phyloP scores from a whole-genome alignment of 1,140 invertebrate species.

The Muscidifurax raptorellus region DNA sequence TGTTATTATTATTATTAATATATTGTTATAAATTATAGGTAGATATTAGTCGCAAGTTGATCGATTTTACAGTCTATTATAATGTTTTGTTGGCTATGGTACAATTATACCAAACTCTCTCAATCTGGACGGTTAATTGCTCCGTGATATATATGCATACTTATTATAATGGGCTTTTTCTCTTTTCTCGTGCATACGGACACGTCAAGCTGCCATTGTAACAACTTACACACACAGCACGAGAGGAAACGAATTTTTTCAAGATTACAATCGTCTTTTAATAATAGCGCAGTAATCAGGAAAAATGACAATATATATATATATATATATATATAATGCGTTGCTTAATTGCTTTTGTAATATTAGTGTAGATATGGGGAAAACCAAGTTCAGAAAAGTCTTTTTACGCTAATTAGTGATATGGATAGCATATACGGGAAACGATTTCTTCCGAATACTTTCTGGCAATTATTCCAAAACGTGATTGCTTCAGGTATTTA shows the following conservation, averaged over 20 bases:
- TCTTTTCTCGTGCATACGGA: not conserved
- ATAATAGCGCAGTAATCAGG: not conserved
- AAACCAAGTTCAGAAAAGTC: not conserved
- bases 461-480: not conserved
- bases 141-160: not conserved
- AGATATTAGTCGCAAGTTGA: not conserved
- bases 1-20: too few relatives aligned
- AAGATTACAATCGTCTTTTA: too few relatives aligned
- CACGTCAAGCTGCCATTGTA: constrained; percentile 4
- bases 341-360: not conserved
- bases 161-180: not conserved
- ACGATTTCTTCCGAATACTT: too few relatives aligned
- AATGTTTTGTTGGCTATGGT: not conserved
- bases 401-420: not conserved
- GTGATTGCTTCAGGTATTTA: too few relatives aligned
- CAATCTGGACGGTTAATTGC: not conserved
- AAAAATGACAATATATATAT: not conserved
- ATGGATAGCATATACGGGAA: not conserved
- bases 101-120: not conserved
- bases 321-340: not conserved
- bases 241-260: not conserved
- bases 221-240: not conserved
- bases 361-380: not conserved
- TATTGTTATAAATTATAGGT: not conserved
- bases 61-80: constrained; percentile 1